phyloP scores from a whole-genome alignment of 2,888 invertebrate genomes.

The Drosophila leonis region DNA sequence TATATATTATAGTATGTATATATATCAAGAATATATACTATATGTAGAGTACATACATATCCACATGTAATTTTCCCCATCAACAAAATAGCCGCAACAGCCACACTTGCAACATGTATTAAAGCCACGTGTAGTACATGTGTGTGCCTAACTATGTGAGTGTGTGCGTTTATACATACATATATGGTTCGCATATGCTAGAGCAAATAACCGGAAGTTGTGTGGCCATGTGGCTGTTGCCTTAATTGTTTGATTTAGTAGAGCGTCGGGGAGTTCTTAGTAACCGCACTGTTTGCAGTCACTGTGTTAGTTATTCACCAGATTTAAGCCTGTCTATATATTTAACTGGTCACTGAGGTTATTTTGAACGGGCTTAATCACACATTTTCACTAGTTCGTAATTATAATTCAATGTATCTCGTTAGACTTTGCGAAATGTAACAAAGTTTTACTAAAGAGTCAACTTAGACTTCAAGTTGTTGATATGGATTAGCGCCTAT shows the following conservation, averaged over 20 bases:
- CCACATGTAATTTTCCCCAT: not conserved
- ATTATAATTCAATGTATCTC: not conserved
- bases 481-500: not conserved
- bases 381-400: not conserved
- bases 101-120: constrained; percentile 44
- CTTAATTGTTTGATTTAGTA: constrained; percentile 73
- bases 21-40: not conserved
- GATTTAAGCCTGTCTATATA: constrained; percentile 12
- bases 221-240: constrained; percentile 46
- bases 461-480: not conserved
- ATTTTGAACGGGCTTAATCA: not conserved
- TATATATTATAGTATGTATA: not conserved
- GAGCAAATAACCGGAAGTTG: constrained; percentile 68
- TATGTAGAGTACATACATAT: not conserved
- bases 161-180: not conserved
- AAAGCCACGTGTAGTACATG: constrained; percentile 49
- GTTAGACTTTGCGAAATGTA: not conserved
- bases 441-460: not conserved
- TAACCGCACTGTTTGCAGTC: constrained; percentile 37
- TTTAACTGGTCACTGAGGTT: not conserved
- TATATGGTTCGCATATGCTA: constrained; percentile 6
- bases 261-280: constrained; percentile 17
- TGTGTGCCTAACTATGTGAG: constrained; percentile 5
- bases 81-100: constrained; percentile 52
- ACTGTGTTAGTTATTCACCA: constrained; percentile 26